Percentiles rank a stretch among this genome's conserved stretches.
These are phyloP conservation scores for Paratilapia polleni DNA, from an alignment of 2,113 vertebrate species.

Conservation along the genomic window DNA sequence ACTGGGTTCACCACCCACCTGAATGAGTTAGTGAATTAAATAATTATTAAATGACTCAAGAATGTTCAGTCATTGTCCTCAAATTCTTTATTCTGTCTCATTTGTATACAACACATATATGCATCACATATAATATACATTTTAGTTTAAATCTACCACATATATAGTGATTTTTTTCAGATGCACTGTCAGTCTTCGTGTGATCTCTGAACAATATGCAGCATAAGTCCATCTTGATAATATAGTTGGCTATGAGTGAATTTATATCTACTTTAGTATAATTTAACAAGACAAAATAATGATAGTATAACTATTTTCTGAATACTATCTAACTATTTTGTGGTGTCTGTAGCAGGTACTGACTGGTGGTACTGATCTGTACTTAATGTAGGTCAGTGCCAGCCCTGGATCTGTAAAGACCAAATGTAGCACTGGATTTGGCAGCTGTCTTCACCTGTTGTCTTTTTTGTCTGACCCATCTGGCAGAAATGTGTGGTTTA, in stretches of 20 bases:
- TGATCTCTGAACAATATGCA: neutral
- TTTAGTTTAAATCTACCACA: neutral
- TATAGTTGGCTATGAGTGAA: neutral
- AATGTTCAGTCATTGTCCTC: conserved; percentile 1
- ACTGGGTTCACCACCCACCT: neutral
- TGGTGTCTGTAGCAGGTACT: neutral
- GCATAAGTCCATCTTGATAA: neutral
- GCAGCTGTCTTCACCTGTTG: neutral
- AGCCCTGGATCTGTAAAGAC: neutral
- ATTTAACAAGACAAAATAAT: neutral
- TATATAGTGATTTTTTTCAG: neutral
- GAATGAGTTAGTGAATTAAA: conserved; percentile 18
- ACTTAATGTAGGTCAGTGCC: neutral
- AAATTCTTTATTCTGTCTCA: conserved; percentile 47
- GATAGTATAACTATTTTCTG: neutral
- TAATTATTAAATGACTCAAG: conserved; percentile 38
- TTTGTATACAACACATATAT: conserved; percentile 30
- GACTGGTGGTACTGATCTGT: neutral
- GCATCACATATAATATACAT: neutral
- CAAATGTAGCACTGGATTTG: conserved; percentile 23
- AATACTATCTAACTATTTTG: neutral
- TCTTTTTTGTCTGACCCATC: neutral
- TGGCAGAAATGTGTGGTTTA: neutral
- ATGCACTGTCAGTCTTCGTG: neutral
- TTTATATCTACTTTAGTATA: neutral